phyloP scores from a whole-genome alignment of 2,888 invertebrate species.

The Mythimna albipuncta region DNA sequence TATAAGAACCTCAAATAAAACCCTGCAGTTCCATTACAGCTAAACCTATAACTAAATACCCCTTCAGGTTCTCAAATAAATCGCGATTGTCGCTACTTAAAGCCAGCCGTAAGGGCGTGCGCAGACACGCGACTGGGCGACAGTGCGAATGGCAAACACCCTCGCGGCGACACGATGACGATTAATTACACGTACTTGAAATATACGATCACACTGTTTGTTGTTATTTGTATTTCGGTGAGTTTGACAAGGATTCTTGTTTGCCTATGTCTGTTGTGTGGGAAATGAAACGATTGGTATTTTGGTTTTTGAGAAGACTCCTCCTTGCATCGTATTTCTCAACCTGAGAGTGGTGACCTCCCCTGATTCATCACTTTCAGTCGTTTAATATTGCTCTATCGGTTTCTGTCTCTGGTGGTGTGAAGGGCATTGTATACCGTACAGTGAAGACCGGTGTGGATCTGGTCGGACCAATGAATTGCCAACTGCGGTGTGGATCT shows the following conservation, averaged over 20 bases:
- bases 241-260: background rate
- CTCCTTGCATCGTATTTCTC: too few species aligned
- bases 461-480: too few species aligned
- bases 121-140: constrained; percentile 65
- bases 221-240: constrained; percentile 48
- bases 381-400: too few species aligned
- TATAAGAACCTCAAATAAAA: background rate
- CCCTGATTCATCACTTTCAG: too few species aligned
- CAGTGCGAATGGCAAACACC: constrained; percentile 74
- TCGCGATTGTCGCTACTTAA: constrained; percentile 50
- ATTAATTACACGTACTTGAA: constrained; percentile 68
- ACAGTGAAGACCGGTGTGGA: too few species aligned
- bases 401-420: too few species aligned
- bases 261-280: background rate
- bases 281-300: background rate
- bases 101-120: constrained; percentile 53
- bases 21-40: constrained; percentile 9
- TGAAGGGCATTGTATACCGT: too few species aligned
- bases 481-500: too few species aligned
- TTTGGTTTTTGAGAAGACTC: background rate
- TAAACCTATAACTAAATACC: constrained; percentile 51
- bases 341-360: too few species aligned
- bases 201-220: constrained; percentile 55
- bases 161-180: constrained; percentile 67
- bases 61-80: constrained; percentile 54